Evolutionary conservation across 2,113 vertebrate species (phyloP), one percentile per base, ranked within the genome.

Genomic region (Rhabdomys dilectus): DNA sequence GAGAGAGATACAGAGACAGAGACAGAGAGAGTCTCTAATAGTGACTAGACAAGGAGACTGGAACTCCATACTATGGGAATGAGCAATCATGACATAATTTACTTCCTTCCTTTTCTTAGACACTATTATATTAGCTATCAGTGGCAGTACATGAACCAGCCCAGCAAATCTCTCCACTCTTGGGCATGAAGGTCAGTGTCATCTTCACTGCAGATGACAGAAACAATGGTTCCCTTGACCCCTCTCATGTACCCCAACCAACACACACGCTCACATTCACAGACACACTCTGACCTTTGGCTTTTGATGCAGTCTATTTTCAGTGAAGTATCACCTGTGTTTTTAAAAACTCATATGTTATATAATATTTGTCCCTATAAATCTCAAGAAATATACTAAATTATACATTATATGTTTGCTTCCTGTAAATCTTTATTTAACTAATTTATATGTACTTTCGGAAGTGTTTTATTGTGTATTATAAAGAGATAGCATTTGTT

Each of bases 401-500:
- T 96, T 93, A 85, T 90, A 75, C 80, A 70, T 68, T 92, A 16
- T 91, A 88, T 88, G 51, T 92, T 96, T 85, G 7, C 48, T 97
- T 96, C 76, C 78, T 97, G 36, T 95, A 95, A 95, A 93, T 91
- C 60, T 91, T 91, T 97, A 93, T 94, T 91, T 97, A 95, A 97
- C 90, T 94, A 94, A 92, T 78, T 96, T 97, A 91, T 96, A 91
- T 88, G 88, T 92, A 87, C 62, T 96, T 91, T 93, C 62, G 84
- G 91, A 95, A 87, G 21, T 94, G 60, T 93, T 90, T 86, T 91
- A 82, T 31, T 94, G 77, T 88, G 88, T 34, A 94, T 82, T 93
- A 62, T 94, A 85, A 91, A 91, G n/a, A 24, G 36, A 87, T 91
- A 82, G 86, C 62, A 89, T 76, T 84, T 97, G 93, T 96, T 68